Conservation (phyloP, 1,140 invertebrate genomes). For the Spodoptera frugiperda region DNA sequence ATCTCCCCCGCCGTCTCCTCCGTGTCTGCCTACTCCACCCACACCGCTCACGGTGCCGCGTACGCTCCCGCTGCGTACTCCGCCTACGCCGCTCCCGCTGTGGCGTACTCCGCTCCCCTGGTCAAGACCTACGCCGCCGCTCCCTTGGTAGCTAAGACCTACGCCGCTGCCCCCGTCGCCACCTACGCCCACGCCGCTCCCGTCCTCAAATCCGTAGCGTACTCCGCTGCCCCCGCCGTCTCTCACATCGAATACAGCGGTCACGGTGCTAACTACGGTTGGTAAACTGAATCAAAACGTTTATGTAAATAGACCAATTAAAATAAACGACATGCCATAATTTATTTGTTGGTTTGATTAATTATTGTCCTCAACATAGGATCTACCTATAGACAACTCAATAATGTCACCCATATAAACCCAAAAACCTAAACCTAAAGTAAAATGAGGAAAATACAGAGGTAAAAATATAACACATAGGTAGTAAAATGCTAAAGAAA, state of each 20-base stretch:
- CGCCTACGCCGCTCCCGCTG: conserved; percentile 61
- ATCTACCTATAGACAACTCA: neutral
- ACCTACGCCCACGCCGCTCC: conserved; percentile 56
- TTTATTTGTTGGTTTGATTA: conserved; percentile 35
- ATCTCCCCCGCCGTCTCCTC: conserved; percentile 57
- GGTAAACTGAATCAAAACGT: conserved; percentile 54
- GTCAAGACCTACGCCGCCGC: conserved; percentile 52
- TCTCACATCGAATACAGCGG: conserved; percentile 66
- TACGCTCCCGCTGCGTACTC: conserved; percentile 68
- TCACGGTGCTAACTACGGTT: conserved; percentile 60
- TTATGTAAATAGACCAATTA: conserved; percentile 36
- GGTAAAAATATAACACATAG: too few species aligned
- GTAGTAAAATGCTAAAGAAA: too few species aligned
- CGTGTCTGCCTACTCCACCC: conserved; percentile 59
- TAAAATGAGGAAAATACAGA: too few species aligned
- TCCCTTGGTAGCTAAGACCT: conserved; percentile 54
- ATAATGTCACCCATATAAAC: too few species aligned
- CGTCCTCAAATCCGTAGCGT: conserved; percentile 45
- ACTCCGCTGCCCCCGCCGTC: conserved; percentile 61
- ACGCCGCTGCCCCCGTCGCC: conserved; percentile 54
- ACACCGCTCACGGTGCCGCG: conserved; percentile 34
- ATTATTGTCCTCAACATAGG: neutral
- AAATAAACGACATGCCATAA: conserved; percentile 43
- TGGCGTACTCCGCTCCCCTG: conserved; percentile 50
- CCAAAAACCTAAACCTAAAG: too few species aligned